A percentile compares a stretch with the other conserved stretches of the same genome.
Evolutionary conservation across 2,888 invertebrate species (phyloP).

Genomic region (Seira sanloemensis): DNA sequence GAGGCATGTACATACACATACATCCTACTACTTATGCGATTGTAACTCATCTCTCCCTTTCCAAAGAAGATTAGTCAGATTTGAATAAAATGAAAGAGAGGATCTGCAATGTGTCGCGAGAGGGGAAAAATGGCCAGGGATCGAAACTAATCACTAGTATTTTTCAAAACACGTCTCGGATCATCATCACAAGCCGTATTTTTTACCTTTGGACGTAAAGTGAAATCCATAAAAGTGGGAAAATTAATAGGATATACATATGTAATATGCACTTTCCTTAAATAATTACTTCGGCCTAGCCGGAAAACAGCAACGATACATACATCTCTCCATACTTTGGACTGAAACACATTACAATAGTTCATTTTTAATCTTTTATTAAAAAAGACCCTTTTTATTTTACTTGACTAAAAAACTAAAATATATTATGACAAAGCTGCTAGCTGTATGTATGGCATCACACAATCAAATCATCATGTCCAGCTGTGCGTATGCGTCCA

Average conservation of each 20-base stretch:
- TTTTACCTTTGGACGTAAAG: neutral
- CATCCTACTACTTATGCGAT: neutral
- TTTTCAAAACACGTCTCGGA: constrained; percentile 58
- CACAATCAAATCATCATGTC: constrained; percentile 68
- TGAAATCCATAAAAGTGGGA: neutral
- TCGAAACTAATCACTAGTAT: constrained; percentile 56
- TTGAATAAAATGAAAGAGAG: constrained; percentile 36
- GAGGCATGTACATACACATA: constrained; percentile 25
- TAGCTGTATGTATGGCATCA: constrained; percentile 13
- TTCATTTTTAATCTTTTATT: constrained; percentile 54
- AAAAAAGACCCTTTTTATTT: constrained; percentile 36
- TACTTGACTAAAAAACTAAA: constrained; percentile 50
- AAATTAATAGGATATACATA: neutral
- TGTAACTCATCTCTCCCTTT: constrained; percentile 49
- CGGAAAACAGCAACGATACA: neutral
- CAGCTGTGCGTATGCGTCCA: constrained; percentile 72
- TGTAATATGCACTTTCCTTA: neutral
- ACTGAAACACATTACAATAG: constrained; percentile 45
- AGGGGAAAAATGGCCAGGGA: constrained; percentile 51
- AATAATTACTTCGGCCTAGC: neutral
- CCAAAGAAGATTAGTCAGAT: constrained; percentile 60
- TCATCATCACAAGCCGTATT: constrained; percentile 2
- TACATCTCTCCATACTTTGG: constrained; percentile 12
- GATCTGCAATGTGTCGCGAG: constrained; percentile 53
- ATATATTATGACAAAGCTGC: constrained; percentile 11